Base-by-base conservation (phyloP, 64 coral and sea anemone species). In the Pocillopora damicornis region DNA sequence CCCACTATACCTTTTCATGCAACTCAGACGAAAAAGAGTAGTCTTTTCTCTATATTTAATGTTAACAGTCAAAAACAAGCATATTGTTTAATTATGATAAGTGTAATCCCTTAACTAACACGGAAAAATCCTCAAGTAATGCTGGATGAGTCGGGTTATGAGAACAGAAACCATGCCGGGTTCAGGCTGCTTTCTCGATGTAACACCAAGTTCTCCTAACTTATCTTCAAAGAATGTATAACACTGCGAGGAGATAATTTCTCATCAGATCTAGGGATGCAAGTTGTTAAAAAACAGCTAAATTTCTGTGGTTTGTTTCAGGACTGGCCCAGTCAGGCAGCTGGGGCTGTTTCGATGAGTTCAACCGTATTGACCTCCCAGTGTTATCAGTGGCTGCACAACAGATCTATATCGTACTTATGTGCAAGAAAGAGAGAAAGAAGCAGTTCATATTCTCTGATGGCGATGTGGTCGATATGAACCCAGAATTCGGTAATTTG, bases 401-500 rank as follows among this genome's bases (percentile, higher is more conserved):
- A 63, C 96, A 98, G 62, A 98, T 98, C 87, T 94, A 91, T 90
- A 98, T 94, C 57, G 92, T 94, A 30, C 61, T 94, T 13, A 94
- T 90, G 42, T 86, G 82, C 76, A 98, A 98, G 37, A 98, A 98
- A 75, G 92, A 98, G 58, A 76, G 96, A 15, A 98, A 98, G 77
- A 98, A 94, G 58, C 92, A 98, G 63, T 98, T 98, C 37, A 94
- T 98, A 66, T 98, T 98, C 81, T 98, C 95, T n/a, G 95, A 98
- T n/a, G 95, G 95, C 18, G 95, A 98, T 64, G 92, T 94, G 20
- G 95, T 98, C 18, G 89, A 94, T 14, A 91, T 98, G 81, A 98
- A 89, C 58, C 95, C 95, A 18, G 95, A 98, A 83, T 98, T 98
- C 85, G 95, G 95, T 63, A 95, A 91, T 35, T 95, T 23, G 3